A percentile compares a stretch with the other conserved stretches of the same genome.
These are phyloP conservation scores for Julus scanicus DNA, from an alignment of 2,888 invertebrate species.

Conservation along the genomic window DNA sequence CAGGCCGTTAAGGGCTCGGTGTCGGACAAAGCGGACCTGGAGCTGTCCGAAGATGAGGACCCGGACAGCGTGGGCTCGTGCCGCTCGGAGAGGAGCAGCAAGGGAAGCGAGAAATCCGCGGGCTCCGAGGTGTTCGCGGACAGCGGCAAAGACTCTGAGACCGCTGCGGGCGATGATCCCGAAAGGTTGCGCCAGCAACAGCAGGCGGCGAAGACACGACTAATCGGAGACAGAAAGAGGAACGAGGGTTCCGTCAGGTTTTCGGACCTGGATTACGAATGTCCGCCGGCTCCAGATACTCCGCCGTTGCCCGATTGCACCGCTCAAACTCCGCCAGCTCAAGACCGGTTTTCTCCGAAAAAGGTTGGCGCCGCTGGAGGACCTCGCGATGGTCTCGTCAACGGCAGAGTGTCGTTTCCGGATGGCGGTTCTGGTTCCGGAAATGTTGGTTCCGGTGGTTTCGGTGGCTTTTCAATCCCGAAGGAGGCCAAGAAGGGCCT, in stretches of 20 bases:
- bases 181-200: not conserved
- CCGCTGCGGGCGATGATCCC: not conserved
- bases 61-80: constrained; percentile 18
- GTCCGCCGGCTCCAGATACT: too few relatives aligned
- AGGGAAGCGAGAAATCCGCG: not conserved
- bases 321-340: too few relatives aligned
- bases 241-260: too few relatives aligned
- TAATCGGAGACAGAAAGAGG: too few relatives aligned
- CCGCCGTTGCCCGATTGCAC: too few relatives aligned
- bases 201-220: too few relatives aligned
- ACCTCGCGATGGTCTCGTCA: not conserved
- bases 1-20: constrained; percentile 57
- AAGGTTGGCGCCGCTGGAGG: not conserved
- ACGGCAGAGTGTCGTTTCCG: not conserved
- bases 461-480: too few relatives aligned
- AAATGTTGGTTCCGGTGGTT: too few relatives aligned
- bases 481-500: not conserved
- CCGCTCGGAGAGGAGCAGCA: not conserved
- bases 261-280: too few relatives aligned
- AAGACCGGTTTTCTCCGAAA: too few relatives aligned
- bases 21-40: constrained; percentile 57
- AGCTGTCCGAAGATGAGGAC: constrained; percentile 55
- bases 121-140: constrained; percentile 47
- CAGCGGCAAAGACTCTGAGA: not conserved
- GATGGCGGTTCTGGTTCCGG: not conserved